Percentiles rank a stretch among this genome's conserved stretches.
Conservation (phyloP, 2,797 vertebrate species). For the Tarsius wallacei region DNA sequence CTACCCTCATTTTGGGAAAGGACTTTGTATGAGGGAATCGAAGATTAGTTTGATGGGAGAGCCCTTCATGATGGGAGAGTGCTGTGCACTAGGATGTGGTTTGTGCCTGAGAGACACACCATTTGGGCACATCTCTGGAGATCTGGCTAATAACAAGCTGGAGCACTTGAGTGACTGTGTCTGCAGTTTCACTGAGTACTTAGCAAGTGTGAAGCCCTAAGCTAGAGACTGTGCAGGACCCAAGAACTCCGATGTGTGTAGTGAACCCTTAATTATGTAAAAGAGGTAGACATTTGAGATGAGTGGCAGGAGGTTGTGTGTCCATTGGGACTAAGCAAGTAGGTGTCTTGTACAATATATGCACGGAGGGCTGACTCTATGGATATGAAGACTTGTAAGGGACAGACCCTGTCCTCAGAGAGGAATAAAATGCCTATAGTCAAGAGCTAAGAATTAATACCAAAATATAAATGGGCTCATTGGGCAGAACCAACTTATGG, state of each 20-base stretch:
- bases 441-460: neutral
- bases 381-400: neutral
- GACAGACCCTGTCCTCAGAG: neutral
- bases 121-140: neutral
- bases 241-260: neutral
- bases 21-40: slow-evolving; percentile 27
- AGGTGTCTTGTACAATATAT: neutral
- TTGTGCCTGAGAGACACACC: neutral
- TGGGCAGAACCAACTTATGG: neutral
- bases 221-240: neutral
- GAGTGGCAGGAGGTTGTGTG: neutral
- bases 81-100: neutral
- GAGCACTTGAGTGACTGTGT: neutral
- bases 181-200: neutral
- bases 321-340: neutral
- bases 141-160: neutral
- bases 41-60: slow-evolving; percentile 3
- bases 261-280: neutral
- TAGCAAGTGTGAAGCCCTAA: neutral
- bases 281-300: neutral
- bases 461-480: neutral
- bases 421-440: neutral
- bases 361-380: neutral
- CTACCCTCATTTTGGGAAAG: neutral
- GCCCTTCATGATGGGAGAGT: neutral